Evolutionary conservation across 2,113 vertebrate species (phyloP), one percentile per base, ranked within the genome.

Genomic region (Romanogobio albipinnatus): DNA sequence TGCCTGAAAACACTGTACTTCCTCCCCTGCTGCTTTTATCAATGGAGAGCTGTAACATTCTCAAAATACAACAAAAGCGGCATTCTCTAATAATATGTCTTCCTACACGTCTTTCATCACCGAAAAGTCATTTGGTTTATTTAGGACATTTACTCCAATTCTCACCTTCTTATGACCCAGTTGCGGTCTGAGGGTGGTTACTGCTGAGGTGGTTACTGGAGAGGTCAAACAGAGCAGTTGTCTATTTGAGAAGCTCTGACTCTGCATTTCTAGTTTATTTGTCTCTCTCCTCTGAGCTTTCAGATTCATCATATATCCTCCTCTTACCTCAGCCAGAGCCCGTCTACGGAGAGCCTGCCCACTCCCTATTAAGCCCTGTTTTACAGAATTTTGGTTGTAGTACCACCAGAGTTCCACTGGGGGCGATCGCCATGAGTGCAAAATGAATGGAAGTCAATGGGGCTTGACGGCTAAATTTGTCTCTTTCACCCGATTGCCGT

Each of bases 231-330:
- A 43, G 79, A 39, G 53, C 8, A 29, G 45, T 29, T 47, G 17
- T 51, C 80, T 59, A 56, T 33, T 77, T 81, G 43, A 24, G 71
- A 47, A 76, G 76, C 7, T 76, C 61, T 87, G 73, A 76, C 71
- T 62, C 68, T 53, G 76, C 77, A 71, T 10, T 5, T 86, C 49
- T 5, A 26, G 7, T 71, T 85, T 86, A 87, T 86, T 85, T 81
- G 76, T 85, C 74, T 78, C 56, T 56, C 61, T 80, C n/a, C 17
- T 73, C 49, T 45, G 10, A 62, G 80, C 76, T 75, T 76, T 39
- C 39, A 47, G 59, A 76, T 85, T 86, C 51, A 84, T 66, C 45
- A 66, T 71, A 14, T 14, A 39, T 58, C 45, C 47, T 53, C 56
- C 68, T 39, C 29, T 73, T 58, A 68, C 29, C 61, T 83, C 86